These are phyloP conservation scores for Prunella strophiata DNA, from an alignment of 2,797 vertebrate species.

Conservation along the genomic window DNA sequence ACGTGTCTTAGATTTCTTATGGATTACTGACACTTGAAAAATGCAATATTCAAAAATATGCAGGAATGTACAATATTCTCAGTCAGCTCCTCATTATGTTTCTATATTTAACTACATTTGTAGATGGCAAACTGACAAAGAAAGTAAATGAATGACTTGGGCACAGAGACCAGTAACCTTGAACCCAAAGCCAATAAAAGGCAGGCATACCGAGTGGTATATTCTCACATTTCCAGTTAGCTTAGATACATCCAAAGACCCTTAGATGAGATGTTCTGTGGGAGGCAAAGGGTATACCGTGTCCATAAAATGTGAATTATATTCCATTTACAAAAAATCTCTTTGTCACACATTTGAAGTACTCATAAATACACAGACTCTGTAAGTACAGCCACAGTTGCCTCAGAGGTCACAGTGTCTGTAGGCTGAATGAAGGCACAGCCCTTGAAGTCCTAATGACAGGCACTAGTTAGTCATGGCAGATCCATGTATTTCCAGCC, in stretches of 20 bases:
- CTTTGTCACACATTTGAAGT: neutral
- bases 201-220: too few species aligned
- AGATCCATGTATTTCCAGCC: neutral
- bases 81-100: neutral
- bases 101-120: slow-evolving; percentile 44
- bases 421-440: neutral
- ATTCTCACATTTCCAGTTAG: neutral
- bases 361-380: neutral
- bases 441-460: neutral
- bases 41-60: neutral
- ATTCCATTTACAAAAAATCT: neutral
- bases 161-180: neutral
- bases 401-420: neutral
- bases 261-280: neutral
- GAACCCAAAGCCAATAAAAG: neutral
- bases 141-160: slow-evolving; percentile 30
- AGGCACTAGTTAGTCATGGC: neutral
- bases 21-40: neutral
- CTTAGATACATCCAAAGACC: neutral
- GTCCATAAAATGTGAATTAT: neutral
- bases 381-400: neutral
- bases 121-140: slow-evolving; percentile 14
- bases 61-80: slow-evolving; percentile 26
- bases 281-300: neutral
- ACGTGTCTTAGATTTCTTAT: neutral